Evolutionary conservation across 2,113 vertebrate species (phyloP).

Genomic region (Dolichallabes microphthalmus): DNA sequence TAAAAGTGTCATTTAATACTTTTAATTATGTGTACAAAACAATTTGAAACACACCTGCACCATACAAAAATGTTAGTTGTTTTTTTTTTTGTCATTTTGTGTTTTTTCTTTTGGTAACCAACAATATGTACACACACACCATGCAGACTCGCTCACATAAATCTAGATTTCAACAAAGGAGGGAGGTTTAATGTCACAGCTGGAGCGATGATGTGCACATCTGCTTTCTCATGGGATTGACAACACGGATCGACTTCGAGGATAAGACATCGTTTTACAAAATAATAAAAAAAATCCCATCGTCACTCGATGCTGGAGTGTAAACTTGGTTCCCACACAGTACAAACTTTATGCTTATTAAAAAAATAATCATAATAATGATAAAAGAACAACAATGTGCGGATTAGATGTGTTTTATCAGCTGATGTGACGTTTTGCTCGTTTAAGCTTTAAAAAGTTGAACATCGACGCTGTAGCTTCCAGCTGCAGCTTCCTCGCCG

Average conservation of each 20-base stretch:
- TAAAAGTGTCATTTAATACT: slow-evolving; percentile 79
- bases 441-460: neutral
- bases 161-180: slow-evolving; percentile 52
- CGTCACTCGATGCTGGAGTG: slow-evolving; percentile 46
- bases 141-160: slow-evolving; percentile 64
- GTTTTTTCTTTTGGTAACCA: slow-evolving; percentile 59
- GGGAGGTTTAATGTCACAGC: slow-evolving; percentile 48
- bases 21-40: slow-evolving; percentile 81
- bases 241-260: slow-evolving; percentile 45
- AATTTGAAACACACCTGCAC: slow-evolving; percentile 77
- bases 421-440: neutral
- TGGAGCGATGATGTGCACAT: slow-evolving; percentile 53
- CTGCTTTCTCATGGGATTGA: slow-evolving; percentile 50
- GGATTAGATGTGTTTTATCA: neutral
- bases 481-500: neutral
- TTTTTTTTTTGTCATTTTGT: slow-evolving; percentile 40
- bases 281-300: slow-evolving; percentile 38
- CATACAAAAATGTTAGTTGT: slow-evolving; percentile 76
- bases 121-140: slow-evolving; percentile 80
- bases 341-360: slow-evolving; percentile 39
- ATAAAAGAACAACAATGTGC: neutral
- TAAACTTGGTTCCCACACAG: slow-evolving; percentile 51
- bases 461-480: too few relatives aligned
- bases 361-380: slow-evolving; percentile 17
- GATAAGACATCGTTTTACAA: slow-evolving; percentile 49